Percentiles rank a stretch among this genome's conserved stretches.
These are phyloP conservation scores for Labeo rohita DNA, from an alignment of 2,113 vertebrate genomes.

Conservation along the genomic window DNA sequence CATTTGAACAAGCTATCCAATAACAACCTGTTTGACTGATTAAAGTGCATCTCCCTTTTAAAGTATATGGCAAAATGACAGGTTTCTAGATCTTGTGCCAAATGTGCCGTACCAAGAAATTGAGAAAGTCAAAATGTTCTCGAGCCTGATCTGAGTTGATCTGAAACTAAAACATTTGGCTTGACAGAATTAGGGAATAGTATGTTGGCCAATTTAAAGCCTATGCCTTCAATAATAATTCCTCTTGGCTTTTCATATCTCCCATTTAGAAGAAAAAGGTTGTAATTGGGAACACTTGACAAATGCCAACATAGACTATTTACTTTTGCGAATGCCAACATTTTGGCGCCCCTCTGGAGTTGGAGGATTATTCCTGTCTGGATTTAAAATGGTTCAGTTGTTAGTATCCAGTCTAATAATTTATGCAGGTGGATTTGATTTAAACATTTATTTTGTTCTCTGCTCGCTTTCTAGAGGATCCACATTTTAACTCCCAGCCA, in stretches of 20 bases:
- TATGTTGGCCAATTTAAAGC: background rate
- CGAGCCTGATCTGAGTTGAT: constrained; percentile 20
- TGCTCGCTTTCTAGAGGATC: background rate
- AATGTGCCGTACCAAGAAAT: constrained; percentile 25
- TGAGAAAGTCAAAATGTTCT: constrained; percentile 30
- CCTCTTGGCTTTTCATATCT: background rate
- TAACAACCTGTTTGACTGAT: constrained; percentile 38
- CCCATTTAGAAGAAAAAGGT: background rate
- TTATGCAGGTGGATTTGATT: constrained; percentile 13
- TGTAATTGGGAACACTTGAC: constrained; percentile 22
- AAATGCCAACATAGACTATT: background rate
- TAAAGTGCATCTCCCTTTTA: constrained; percentile 38
- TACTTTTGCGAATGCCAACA: constrained; percentile 12
- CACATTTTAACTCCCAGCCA: background rate
- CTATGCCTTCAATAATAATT: constrained; percentile 10
- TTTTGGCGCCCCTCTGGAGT: background rate
- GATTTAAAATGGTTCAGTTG: background rate
- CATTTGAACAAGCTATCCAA: constrained; percentile 14
- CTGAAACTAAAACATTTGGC: constrained; percentile 3
- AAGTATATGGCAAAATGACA: constrained; percentile 25
- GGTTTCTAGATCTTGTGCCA: constrained; percentile 29
- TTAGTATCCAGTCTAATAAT: constrained; percentile 9
- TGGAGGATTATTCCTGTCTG: constrained; percentile 13
- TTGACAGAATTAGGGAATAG: constrained; percentile 5
- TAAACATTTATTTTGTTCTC: background rate